Percentiles rank a stretch among this genome's conserved stretches.
Conservation (phyloP, 2,113 vertebrate genomes). For the Cryptomyrus ogoouensis region DNA sequence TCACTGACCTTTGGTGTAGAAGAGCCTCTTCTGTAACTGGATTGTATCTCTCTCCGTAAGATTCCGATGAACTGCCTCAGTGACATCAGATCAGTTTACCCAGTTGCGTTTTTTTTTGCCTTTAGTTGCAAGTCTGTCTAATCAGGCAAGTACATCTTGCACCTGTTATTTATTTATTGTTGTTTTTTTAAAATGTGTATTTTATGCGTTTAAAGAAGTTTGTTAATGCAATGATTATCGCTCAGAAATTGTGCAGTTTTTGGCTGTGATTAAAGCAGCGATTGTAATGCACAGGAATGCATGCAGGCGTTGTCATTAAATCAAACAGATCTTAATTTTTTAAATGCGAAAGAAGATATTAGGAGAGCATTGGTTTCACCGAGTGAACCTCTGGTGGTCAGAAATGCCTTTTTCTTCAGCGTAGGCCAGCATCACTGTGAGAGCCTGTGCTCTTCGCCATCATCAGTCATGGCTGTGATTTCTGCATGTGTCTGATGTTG, state of each 20-base stretch:
- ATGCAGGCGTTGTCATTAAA: not conserved
- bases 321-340: not conserved
- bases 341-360: not conserved
- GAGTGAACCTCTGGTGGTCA: not conserved
- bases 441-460: not conserved
- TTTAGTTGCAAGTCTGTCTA: not conserved
- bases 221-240: not conserved
- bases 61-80: not conserved
- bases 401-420: not conserved
- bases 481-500: constrained; percentile 31
- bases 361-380: not conserved
- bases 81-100: not conserved
- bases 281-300: not conserved
- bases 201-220: not conserved
- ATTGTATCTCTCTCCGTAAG: not conserved
- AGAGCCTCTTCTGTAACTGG: not conserved
- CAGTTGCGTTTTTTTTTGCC: not conserved
- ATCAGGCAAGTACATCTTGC: not conserved
- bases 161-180: not conserved
- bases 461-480: constrained; percentile 39
- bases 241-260: not conserved
- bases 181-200: not conserved
- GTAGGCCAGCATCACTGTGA: too few relatives aligned
- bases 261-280: not conserved
- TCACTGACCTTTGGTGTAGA: not conserved